Conservation (phyloP, 2,113 vertebrate genomes). For the Austrofundulus limnaeus region DNA sequence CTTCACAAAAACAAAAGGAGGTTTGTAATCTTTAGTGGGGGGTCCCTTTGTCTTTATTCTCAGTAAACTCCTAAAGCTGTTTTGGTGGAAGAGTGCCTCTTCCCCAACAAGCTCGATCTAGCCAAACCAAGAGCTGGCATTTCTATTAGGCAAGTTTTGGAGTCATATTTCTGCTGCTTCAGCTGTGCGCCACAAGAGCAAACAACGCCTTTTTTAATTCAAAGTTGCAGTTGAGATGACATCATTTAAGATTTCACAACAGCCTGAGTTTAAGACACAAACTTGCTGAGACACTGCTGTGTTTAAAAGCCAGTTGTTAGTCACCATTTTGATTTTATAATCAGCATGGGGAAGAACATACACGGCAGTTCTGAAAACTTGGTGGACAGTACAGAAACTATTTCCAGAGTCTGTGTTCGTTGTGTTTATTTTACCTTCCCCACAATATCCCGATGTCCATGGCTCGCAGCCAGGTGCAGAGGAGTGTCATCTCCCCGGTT, state of each 20-base stretch:
- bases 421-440: constrained; percentile 88
- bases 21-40: too few relatives aligned
- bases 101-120: background rate
- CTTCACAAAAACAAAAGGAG: too few relatives aligned
- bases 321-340: background rate
- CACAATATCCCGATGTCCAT: constrained; percentile 93
- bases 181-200: constrained; percentile 45
- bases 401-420: background rate
- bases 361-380: background rate
- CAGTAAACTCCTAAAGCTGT: background rate
- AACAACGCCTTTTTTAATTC: constrained; percentile 31
- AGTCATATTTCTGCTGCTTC: constrained; percentile 4
- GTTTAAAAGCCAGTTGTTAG: background rate
- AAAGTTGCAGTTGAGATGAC: constrained; percentile 9
- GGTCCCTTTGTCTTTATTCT: background rate
- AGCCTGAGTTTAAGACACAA: constrained; percentile 20
- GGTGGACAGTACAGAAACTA: background rate
- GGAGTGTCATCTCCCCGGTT: constrained; percentile 96
- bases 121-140: background rate
- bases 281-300: constrained; percentile 4
- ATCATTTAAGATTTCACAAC: constrained; percentile 48
- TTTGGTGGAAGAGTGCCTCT: background rate
- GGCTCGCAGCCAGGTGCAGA: constrained; percentile 92
- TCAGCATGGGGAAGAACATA: too few relatives aligned
- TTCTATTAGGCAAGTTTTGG: background rate